Base-by-base conservation (phyloP, 2,888 invertebrate species). In the Eristalis intricaria region DNA sequence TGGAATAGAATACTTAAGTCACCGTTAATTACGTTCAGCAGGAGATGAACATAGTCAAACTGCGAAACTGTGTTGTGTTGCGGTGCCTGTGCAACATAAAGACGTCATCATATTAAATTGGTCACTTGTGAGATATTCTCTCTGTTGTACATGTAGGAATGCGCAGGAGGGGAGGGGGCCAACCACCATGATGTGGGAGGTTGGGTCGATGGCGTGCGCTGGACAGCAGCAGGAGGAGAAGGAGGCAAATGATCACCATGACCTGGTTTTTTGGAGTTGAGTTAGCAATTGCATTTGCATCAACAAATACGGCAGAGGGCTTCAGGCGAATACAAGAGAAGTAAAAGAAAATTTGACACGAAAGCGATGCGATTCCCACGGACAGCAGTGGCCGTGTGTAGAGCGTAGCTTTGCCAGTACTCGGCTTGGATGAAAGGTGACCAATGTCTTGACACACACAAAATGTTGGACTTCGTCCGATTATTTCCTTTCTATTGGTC, bases 11-110 rank as follows among this genome's bases (percentile, higher is more conserved):
- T 56, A 8, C 56, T 7, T 73, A 50, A 80, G 50, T 81, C 58
- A 65, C n/a, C 29, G 29, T 58, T 74, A 80, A 74, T 69, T 74
- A 35, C 56, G 29, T 63, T 69, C 38, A 26, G 56, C 40, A 50
- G 68, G 61, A 10, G 32, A 7, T 5, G 32, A 32, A 1, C 2
- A 61, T 10, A 11, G 26, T 38, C 3, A 8, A 38, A 26, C 11
- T n/a, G n/a, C n/a, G n/a, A n/a, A n/a, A 38, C 23, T 60, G 19
- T 71, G 26, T 40, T 60, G 32, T 32, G 32, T 26, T 26, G 38
- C 60, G 11, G 13, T 7, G 22, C 58, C 32, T 58, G 22, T 1
- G 22, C 22, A 22, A 70, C 58, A 38, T 70, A 23, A 71, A 71
- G 70, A 40, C 60, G 38, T 40, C 38, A 40, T 26, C 38, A 19